phyloP scores from a whole-genome alignment of 1,140 invertebrate species.

The Riptortus pedestris region DNA sequence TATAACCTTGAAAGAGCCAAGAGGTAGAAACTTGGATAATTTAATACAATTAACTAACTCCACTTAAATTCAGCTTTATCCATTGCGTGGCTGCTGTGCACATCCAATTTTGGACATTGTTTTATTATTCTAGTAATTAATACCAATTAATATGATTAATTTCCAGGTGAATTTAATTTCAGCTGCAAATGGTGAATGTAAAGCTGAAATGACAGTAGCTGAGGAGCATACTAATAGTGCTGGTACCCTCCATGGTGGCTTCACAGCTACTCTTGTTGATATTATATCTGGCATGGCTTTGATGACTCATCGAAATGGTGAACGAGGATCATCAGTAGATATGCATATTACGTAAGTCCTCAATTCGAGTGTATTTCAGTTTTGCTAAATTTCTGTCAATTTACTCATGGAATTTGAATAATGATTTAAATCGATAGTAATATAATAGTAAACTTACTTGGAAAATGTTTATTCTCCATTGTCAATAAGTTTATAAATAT shows the following conservation, averaged over 20 bases:
- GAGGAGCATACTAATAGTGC: constrained; percentile 63
- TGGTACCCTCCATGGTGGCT: constrained; percentile 73
- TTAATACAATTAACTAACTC: too few relatives aligned
- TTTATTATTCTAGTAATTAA: not conserved
- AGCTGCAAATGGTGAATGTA: constrained; percentile 53
- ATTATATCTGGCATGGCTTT: constrained; percentile 69
- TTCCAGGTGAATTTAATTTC: constrained; percentile 55
- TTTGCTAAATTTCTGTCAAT: not conserved
- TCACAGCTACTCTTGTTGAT: constrained; percentile 72
- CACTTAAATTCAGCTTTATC: too few relatives aligned
- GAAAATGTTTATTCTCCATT: too few relatives aligned
- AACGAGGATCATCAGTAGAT: constrained; percentile 63
- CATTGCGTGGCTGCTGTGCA: not conserved
- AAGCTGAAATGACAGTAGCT: constrained; percentile 63
- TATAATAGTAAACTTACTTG: too few relatives aligned
- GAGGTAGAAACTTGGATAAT: too few relatives aligned
- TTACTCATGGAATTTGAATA: too few relatives aligned
- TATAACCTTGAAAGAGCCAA: too few relatives aligned
- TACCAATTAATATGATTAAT: constrained; percentile 19
- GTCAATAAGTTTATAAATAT: too few relatives aligned
- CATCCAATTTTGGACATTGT: not conserved
- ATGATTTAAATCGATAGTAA: too few relatives aligned
- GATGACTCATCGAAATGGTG: constrained; percentile 48
- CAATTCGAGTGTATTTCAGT: not conserved
- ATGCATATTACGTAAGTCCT: constrained; percentile 58